Base-by-base conservation (phyloP, 2,888 invertebrate species). In the Labia minor region DNA sequence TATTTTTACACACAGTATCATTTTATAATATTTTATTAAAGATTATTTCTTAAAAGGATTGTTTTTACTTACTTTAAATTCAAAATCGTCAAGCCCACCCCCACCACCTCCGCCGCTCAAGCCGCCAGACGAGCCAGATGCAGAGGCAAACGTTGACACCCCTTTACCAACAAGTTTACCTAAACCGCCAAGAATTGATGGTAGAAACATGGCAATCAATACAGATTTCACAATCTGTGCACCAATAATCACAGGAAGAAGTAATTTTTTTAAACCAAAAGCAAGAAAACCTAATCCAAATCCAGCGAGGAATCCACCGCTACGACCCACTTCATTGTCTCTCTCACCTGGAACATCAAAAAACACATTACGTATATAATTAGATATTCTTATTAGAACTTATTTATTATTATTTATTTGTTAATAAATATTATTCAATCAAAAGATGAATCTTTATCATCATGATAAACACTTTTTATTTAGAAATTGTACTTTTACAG, bases 111-210 rank as follows among this genome's bases (percentile, higher is more conserved):
- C 74, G 66, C 69, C 71, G n/a, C 78, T 73, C 73, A 85, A 69
- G 77, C 84, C 75, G 6, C 83, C 83, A 1, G 85, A 85, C 72
- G 85, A 80, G 3, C 85, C 84, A 74, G 82, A 76, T 75, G 78
- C 77, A 69, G 78, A 77, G 1, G 80, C 79, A 69, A 80, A 79
- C n/a, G 77, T 77, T 19, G 80, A 71, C 74, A 77, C 77, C 85
- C 92, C 91, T 84, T 92, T 92, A 67, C 90, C 90, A 68, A 91
- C 85, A 69, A 92, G 83, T 78, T 90, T 90, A 65, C 90, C 90
- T 67, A 92, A 83, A 72, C 89, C 89, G 66, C 92, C 91, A 70
- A 92, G 81, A 68, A 92, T 85, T 69, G 90, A 89, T 0, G 92
- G 92, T 75, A 92, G 81, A 77, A 93, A 92, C 80, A 92, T 85